Evolutionary conservation across 1,140 invertebrate genomes (phyloP), one percentile per base, ranked within the genome.

Genomic region (Bombus sylvicola): DNA sequence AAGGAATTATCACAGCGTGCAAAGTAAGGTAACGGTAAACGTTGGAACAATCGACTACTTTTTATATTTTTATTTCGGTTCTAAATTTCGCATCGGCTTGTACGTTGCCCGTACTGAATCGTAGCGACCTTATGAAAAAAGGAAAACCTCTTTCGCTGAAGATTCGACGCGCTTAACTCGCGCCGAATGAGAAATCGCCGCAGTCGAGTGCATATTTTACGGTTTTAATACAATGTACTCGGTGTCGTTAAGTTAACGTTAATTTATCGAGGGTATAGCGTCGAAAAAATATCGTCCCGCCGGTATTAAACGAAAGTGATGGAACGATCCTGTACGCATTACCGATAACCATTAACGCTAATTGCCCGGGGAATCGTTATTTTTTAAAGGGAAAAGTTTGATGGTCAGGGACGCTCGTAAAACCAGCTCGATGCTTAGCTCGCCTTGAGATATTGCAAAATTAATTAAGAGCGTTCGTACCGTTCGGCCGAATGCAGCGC

Each of bases 221-320:
- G 75, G 66, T 66, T 79, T 84, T 84, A 84, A 84, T 80, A 85
- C 83, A 85, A 80, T 85, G 83, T 85, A 85, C 68, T 79, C 25
- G 41, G 39, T 15, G 41, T n/a, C 43, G 83, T 85, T 85, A 85
- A 85, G 57, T 85, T 73, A 73, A 72, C 41, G 83, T 80, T 85
- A 85, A 85, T 85, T 85, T 85, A 85, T 47, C 59, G 47, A 53
- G 3, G 28, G 22, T 9, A 39, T 39, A 34, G 25, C n/a, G 59
- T 13, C 9, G 43, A 59, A 59, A 78, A 83, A 62, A 47, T 53
- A 80, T 80, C 13, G 34, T 34, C 57, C 0, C 68, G n/a, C 15
- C 68, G 83, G 41, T 64, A 72, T 85, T 85, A 85, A 85, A 53
- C 77, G 83, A 80, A 73, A 85, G 77, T 80, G 83, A 85, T 80